Evolutionary conservation across 2,113 vertebrate genomes (phyloP), one percentile per base, ranked within the genome.

Genomic region (Varanus salvator): DNA sequence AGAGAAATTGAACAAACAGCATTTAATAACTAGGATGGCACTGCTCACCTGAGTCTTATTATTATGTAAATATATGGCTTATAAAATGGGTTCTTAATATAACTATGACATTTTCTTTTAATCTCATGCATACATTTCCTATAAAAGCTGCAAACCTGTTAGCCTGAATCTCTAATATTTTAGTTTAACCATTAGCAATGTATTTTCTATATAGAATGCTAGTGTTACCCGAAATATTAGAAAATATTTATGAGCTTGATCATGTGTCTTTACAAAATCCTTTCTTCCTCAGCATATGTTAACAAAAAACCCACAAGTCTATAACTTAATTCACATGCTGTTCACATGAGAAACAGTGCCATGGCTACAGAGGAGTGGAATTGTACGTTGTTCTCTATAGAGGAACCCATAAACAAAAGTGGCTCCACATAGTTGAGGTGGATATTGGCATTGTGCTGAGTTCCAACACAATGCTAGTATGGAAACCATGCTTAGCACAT

Each of bases 41-140:
- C 38, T 83, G 48, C 34, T 87, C 54, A 88, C 69, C 0, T 86
- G 60, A 84, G 1, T 29, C 82, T 8, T 2, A 84, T 34, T 64
- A 54, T 87, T 6, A 50, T 92, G 44, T 82, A 91, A 85, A 87
- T 1, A 80, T 44, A 76, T 0, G 1, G 89, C 2, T 91, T 88
- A 88, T 85, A 80, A 88, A 93, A 72, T 8, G 69, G 81, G 38
- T 60, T 80, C 48, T 85, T 91, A 91, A 88, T 25, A 84, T 1
- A 57, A 0, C 82, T 89, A 66, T 91, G 52, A 91, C 85, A 87
- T 91, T 88, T 93, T 86, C 9, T 3, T 72, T 86, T 72, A 89
- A 75, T 78, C 78, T 54, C 74, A 69, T 54, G 25, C 68, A 11
- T 85, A 6, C 2, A 3, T 29, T 29, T 83, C 9, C 14, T 23